Conservation (phyloP, 1,140 invertebrate species). For the Prorops nasuta region DNA sequence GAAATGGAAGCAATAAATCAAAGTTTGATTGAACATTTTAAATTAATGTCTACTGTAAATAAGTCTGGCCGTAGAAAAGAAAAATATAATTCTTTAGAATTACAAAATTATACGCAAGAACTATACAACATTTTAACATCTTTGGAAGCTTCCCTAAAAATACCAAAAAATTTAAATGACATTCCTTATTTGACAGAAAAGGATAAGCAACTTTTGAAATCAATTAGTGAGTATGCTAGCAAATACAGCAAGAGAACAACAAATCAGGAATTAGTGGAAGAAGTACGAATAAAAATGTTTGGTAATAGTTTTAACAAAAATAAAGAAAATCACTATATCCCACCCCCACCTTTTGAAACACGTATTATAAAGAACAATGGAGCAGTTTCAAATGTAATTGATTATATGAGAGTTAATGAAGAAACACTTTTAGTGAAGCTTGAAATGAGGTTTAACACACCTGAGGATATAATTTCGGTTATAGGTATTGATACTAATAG, state of each 20-base stretch:
- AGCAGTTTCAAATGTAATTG: slow-evolving; percentile 12
- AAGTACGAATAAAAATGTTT: slow-evolving; percentile 36
- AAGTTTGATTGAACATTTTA: background rate
- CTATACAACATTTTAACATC: slow-evolving; percentile 31
- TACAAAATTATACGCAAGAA: slow-evolving; percentile 17
- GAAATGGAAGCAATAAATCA: background rate
- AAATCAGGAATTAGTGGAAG: slow-evolving; percentile 19
- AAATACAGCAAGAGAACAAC: background rate
- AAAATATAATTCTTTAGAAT: slow-evolving; percentile 13
- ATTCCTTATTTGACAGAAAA: slow-evolving; percentile 22
- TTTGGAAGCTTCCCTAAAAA: slow-evolving; percentile 32
- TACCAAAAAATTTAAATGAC: slow-evolving; percentile 21
- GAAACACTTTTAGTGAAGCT: slow-evolving; percentile 11
- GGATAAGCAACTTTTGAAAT: slow-evolving; percentile 33
- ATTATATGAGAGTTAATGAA: slow-evolving; percentile 19
- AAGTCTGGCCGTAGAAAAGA: background rate
- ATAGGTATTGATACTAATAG: slow-evolving; percentile 16
- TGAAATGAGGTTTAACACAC: slow-evolving; percentile 14
- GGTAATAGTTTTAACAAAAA: slow-evolving; percentile 5
- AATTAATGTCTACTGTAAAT: background rate
- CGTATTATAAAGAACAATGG: background rate
- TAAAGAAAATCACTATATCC: slow-evolving; percentile 24
- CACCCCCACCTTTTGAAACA: slow-evolving; percentile 33
- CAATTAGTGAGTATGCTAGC: slow-evolving; percentile 21
- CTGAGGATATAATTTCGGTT: background rate